These are phyloP conservation scores for Zygothrica quintamaculata DNA, from an alignment of 2,888 invertebrate species.

Conservation along the genomic window DNA sequence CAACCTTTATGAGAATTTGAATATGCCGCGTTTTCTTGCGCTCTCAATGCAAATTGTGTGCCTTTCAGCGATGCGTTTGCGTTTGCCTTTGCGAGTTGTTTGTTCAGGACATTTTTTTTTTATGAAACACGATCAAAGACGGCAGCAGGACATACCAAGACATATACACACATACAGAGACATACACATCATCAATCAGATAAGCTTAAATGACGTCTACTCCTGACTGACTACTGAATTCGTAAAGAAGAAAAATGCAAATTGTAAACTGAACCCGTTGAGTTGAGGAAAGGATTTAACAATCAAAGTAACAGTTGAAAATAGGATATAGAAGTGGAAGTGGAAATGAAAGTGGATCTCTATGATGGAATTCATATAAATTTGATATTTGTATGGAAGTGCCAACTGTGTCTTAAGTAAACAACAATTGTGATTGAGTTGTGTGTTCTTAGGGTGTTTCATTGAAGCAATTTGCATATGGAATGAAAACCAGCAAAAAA, in stretches of 20 bases:
- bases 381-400: no score
- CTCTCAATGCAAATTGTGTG: conserved; percentile 67
- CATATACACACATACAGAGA: conserved; percentile 27
- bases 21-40: conserved; percentile 52
- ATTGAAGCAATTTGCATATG: conserved; percentile 52
- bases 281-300: conserved; percentile 25
- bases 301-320: conserved; percentile 33
- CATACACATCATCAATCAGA: conserved; percentile 79
- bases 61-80: conserved; percentile 65
- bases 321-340: conserved; percentile 23
- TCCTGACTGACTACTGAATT: conserved; percentile 35
- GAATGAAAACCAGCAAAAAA: conserved; percentile 53
- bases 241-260: conserved; percentile 69
- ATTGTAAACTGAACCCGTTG: conserved; percentile 75
- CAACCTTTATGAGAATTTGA: conserved; percentile 72
- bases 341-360: no score
- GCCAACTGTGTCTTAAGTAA: conserved; percentile 62
- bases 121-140: neutral
- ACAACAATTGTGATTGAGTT: conserved; percentile 64
- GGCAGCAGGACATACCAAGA: conserved; percentile 12
- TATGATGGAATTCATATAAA: no score
- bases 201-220: conserved; percentile 77
- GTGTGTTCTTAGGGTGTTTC: conserved; percentile 12
- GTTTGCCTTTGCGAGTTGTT: no score
- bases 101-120: conserved; percentile 67